Base-by-base conservation (phyloP, 2,113 vertebrate species). In the Anoplopoma fimbria region DNA sequence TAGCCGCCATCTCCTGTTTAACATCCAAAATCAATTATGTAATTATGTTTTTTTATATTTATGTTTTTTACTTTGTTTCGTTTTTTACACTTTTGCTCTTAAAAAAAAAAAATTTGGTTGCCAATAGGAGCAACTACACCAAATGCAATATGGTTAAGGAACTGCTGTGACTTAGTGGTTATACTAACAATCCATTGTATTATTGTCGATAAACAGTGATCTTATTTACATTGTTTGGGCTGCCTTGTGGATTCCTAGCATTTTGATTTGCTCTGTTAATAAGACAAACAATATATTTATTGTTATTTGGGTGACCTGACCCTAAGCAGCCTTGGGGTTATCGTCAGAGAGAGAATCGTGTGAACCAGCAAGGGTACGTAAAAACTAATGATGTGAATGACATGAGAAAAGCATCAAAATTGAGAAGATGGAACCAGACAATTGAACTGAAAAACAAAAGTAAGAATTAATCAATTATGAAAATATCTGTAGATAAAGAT, bases 71-170 rank as follows among this genome's bases (percentile, higher is more conserved):
- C n/a, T n/a, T n/a, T n/a, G n/a, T n/a, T n/a, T n/a, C n/a, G n/a
- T n/a, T n/a, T n/a, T n/a, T n/a, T n/a, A n/a, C n/a, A n/a, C n/a
- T n/a, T n/a, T n/a, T n/a, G n/a, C n/a, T n/a, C n/a, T n/a, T n/a
- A n/a, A n/a, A n/a, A n/a, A n/a, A n/a, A n/a, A n/a, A 79, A 68
- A 68, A 67, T 67, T 58, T 64, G 81, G 86, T 77, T 74, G 29
- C 69, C 72, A 29, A 55, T 67, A 73, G n/a, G n/a, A n/a, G n/a
- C n/a, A n/a, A n/a, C n/a, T n/a, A n/a, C n/a, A n/a, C n/a, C n/a
- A n/a, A n/a, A n/a, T n/a, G n/a, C n/a, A n/a, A n/a, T n/a, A 85
- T 55, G 25, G 60, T 77, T 65, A 51, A 82, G 33, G 68, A 86
- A 45, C 47, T 65, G 68, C 53, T 69, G 71, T 51, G 67, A 42